Evolutionary conservation across 2,888 invertebrate genomes (phyloP).

Genomic region (Ichneumoninae sp.): DNA sequence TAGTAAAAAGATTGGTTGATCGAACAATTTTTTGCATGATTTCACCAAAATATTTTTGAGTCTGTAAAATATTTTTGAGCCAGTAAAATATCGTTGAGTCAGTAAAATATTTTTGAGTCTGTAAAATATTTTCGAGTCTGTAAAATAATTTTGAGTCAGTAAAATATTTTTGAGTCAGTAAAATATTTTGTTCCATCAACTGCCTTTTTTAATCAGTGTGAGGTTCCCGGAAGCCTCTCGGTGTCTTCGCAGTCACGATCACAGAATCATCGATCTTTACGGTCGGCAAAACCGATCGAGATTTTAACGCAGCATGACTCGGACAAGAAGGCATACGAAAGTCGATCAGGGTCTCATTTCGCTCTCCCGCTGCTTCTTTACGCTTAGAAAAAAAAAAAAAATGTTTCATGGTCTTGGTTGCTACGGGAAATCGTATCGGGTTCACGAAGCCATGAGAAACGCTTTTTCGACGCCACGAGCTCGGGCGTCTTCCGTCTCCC

Average conservation of each 20-base stretch:
- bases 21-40: too few species aligned
- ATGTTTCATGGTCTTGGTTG: not conserved
- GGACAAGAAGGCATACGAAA: conserved; percentile 10
- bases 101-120: too few species aligned
- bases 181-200: too few species aligned
- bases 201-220: not conserved
- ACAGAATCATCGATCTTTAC: not conserved
- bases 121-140: too few species aligned
- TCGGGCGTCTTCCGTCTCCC: not conserved
- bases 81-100: too few species aligned
- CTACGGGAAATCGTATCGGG: conserved; percentile 47
- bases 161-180: too few species aligned
- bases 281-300: not conserved
- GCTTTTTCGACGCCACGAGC: conserved; percentile 14
- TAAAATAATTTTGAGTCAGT: too few species aligned
- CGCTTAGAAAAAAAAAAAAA: not conserved
- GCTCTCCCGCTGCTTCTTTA: not conserved
- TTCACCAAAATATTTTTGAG: too few species aligned
- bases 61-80: too few species aligned
- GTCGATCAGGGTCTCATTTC: conserved; percentile 1
- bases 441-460: conserved; percentile 56
- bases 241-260: not conserved
- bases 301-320: not conserved
- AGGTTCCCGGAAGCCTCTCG: not conserved
- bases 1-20: too few species aligned